Percentiles rank a stretch among this genome's conserved stretches.
These are phyloP conservation scores for Xiphophorus couchianus DNA, from an alignment of 2,113 vertebrate species.

Conservation along the genomic window DNA sequence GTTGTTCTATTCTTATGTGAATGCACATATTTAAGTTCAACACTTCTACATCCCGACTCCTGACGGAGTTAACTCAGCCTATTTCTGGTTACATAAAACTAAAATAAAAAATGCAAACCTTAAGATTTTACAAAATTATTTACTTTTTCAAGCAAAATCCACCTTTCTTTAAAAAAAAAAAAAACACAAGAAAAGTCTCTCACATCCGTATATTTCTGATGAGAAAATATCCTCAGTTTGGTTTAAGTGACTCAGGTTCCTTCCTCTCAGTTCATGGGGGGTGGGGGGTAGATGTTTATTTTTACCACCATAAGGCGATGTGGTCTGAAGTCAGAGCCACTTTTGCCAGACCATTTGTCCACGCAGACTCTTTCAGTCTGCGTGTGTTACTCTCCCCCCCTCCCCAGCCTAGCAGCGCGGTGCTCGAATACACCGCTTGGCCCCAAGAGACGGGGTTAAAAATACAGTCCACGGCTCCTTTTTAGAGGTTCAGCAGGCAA, in stretches of 20 bases:
- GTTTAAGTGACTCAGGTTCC: conserved; percentile 47
- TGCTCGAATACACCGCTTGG: conserved; percentile 40
- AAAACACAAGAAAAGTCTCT: background rate
- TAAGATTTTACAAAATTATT: background rate
- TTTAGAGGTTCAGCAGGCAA: conserved; percentile 74
- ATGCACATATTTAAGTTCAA: background rate
- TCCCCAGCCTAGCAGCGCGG: conserved; percentile 52
- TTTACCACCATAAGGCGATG: conserved; percentile 72
- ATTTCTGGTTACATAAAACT: background rate
- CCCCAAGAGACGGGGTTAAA: conserved; percentile 78
- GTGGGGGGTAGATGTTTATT: conserved; percentile 65
- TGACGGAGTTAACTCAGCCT: background rate
- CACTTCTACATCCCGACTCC: background rate
- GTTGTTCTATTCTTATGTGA: background rate
- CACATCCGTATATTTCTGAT: conserved; percentile 35
- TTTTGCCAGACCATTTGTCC: conserved; percentile 57
- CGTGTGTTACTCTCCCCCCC: conserved; percentile 71
- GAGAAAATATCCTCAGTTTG: conserved; percentile 62
- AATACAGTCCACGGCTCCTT: conserved; percentile 73
- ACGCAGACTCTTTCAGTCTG: conserved; percentile 71
- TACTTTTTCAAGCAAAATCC: background rate
- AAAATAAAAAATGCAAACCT: background rate
- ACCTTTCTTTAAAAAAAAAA: background rate
- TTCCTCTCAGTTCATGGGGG: conserved; percentile 26
- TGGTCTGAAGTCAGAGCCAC: conserved; percentile 75